A percentile compares a stretch with the other conserved stretches of the same genome.
These are phyloP conservation scores for Sebastes fasciatus DNA, from an alignment of 2,113 vertebrate genomes.

Conservation along the genomic window DNA sequence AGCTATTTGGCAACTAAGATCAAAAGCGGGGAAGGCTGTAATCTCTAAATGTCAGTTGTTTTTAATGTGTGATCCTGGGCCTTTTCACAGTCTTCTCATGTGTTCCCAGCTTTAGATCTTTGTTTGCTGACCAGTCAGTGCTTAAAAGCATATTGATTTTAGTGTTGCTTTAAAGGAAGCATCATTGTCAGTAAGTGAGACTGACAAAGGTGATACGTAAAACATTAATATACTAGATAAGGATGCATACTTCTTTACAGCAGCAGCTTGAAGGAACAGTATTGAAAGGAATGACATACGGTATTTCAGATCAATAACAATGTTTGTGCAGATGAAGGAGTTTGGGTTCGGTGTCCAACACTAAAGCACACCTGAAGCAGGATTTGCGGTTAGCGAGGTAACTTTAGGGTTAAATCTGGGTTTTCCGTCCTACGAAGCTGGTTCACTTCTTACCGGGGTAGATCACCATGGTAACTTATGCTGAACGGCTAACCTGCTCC, in stretches of 20 bases:
- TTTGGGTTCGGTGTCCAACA: neutral
- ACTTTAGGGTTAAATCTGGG: too few species aligned
- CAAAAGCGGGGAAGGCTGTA: slow-evolving; percentile 13
- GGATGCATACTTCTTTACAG: neutral
- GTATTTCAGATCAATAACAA: neutral
- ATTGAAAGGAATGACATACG: neutral
- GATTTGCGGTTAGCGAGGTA: too few species aligned
- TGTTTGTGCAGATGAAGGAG: neutral
- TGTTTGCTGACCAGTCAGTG: slow-evolving; percentile 12
- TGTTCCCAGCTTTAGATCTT: slow-evolving; percentile 2
- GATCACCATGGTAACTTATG: too few species aligned
- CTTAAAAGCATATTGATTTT: neutral
- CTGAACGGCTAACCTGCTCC: too few species aligned
- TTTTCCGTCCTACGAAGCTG: too few species aligned
- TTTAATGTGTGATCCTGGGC: slow-evolving; percentile 5
- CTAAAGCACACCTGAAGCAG: neutral
- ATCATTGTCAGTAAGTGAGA: neutral
- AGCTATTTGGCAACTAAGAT: slow-evolving; percentile 4
- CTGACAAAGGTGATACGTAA: neutral
- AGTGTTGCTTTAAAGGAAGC: neutral
- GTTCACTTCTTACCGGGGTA: too few species aligned
- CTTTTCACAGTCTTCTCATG: slow-evolving; percentile 32
- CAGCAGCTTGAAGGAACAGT: neutral
- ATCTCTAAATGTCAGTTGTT: slow-evolving; percentile 42
- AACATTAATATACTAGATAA: neutral